Percentiles rank a stretch among this genome's conserved stretches.
phyloP scores from a whole-genome alignment of 2,113 vertebrate genomes.

The Notarius quadriscutis region DNA sequence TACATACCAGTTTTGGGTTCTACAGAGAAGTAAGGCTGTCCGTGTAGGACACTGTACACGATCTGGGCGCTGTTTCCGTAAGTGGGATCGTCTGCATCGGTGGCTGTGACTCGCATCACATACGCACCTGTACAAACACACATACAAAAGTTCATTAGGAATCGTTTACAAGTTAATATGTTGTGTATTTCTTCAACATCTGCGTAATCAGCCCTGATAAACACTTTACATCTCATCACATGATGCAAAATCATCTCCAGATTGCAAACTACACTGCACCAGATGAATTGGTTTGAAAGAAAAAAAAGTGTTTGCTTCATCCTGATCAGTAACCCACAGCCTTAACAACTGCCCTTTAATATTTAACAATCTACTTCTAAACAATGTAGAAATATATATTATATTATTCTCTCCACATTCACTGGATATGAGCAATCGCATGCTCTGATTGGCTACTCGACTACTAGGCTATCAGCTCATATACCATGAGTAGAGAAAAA shows the following conservation, averaged over 20 bases:
- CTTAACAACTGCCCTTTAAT: too few species aligned
- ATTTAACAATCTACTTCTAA: too few species aligned
- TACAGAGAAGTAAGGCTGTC: constrained; percentile 61
- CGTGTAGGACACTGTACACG: constrained; percentile 69
- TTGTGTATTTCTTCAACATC: not conserved
- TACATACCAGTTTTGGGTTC: constrained; percentile 54
- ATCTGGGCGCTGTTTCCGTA: constrained; percentile 71
- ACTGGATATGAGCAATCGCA: too few species aligned
- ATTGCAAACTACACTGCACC: not conserved
- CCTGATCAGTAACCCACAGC: too few species aligned
- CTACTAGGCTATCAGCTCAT: too few species aligned
- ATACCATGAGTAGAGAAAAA: too few species aligned
- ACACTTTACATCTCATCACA: not conserved
- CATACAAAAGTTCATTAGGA: not conserved
- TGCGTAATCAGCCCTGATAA: not conserved
- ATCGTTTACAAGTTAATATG: not conserved
- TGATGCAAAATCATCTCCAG: not conserved
- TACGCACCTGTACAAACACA: constrained; percentile 61
- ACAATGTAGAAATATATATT: too few species aligned
- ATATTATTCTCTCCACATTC: too few species aligned
- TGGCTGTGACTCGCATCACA: constrained; percentile 67
- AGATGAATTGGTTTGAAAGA: not conserved
- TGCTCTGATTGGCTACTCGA: too few species aligned
- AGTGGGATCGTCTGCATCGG: constrained; percentile 69
- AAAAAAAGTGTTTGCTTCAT: not conserved